Base-by-base conservation (phyloP, 1,140 invertebrate genomes). In the Drosophila murphyi region DNA sequence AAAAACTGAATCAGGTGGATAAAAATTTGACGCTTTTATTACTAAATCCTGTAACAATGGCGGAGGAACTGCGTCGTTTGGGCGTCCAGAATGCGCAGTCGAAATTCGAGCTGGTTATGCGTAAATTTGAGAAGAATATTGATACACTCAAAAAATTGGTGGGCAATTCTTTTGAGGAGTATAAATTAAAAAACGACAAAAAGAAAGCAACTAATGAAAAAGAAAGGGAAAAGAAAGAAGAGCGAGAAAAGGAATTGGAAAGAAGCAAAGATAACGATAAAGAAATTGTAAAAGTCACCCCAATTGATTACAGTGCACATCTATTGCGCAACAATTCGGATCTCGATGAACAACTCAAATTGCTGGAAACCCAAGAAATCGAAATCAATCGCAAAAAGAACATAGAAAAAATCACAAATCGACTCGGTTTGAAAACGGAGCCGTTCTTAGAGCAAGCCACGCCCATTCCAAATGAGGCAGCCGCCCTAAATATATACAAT, bases 61-160 rank as follows among this genome's bases (percentile, higher is more conserved):
- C 74, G 0, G 86, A 90, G 5, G 90, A 91, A 34, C 20, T 91
- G 10, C 56, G 39, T 20, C 47, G 71, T 0, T 56, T 80, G 4
- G 41, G 45, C 3, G 65, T 81, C 2, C 32, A 55, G 7, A 62
- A 77, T 8, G 48, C 54, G 2, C 57, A 77, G 12, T 56, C 86
- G 41, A 90, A 82, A 31, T 92, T 92, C 34, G 57, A 87, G 39
- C 32, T 78, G 1, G 76, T 92, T n/a, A 85, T 92, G 56, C 75
- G 85, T 8, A 92, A 92, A 39, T 77, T 92, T 7, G 70, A 79
- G 8, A 91, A 90, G 51, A 92, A 92, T 67, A 82, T 92, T 20
- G 79, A 81, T 29, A 91, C 91, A 0, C 41, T 92, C 6, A 92
- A 92, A 41, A 92, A 92, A 62, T 55, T 92, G 2, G 79, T 92